phyloP scores from a whole-genome alignment of 2,888 invertebrate genomes.

The Hylaea fasciaria region DNA sequence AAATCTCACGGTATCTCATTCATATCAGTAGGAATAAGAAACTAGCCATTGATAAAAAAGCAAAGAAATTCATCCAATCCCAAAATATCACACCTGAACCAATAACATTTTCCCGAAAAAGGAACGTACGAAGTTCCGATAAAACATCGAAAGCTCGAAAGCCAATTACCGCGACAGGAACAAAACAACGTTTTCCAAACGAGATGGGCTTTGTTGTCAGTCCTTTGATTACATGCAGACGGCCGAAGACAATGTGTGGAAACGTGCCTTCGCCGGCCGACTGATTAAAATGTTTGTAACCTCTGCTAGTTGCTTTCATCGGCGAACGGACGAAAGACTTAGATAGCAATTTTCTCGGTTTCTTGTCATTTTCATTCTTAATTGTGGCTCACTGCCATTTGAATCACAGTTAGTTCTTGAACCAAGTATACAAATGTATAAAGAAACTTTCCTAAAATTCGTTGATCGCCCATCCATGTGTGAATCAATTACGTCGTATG shows the following conservation, averaged over 20 bases:
- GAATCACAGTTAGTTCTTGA: too few species aligned
- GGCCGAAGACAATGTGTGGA: conserved; percentile 33
- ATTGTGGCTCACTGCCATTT: too few species aligned
- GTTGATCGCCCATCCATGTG: too few species aligned
- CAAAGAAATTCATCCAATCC: too few species aligned
- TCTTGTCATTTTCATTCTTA: too few species aligned
- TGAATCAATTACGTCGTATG: background rate
- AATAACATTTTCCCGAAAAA: conserved; percentile 6
- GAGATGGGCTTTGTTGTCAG: conserved; percentile 75
- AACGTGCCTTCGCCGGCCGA: conserved; percentile 21
- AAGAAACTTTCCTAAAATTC: too few species aligned
- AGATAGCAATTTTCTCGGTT: too few species aligned
- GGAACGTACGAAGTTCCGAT: conserved; percentile 45
- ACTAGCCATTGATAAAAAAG: background rate
- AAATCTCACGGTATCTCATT: background rate
- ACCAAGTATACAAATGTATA: too few species aligned
- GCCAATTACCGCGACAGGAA: conserved; percentile 77
- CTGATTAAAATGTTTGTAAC: conserved; percentile 24
- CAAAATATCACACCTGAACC: too few species aligned
- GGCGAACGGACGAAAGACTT: conserved; percentile 4
- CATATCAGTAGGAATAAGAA: background rate
- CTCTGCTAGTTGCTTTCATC: conserved; percentile 15
- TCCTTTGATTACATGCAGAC: conserved; percentile 77
- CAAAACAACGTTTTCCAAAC: conserved; percentile 69
- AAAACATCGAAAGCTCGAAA: conserved; percentile 63